Percentiles rank a stretch among this genome's conserved stretches.
Conservation (phyloP, 2,888 invertebrate species). For the Platycheirus rosarum region DNA sequence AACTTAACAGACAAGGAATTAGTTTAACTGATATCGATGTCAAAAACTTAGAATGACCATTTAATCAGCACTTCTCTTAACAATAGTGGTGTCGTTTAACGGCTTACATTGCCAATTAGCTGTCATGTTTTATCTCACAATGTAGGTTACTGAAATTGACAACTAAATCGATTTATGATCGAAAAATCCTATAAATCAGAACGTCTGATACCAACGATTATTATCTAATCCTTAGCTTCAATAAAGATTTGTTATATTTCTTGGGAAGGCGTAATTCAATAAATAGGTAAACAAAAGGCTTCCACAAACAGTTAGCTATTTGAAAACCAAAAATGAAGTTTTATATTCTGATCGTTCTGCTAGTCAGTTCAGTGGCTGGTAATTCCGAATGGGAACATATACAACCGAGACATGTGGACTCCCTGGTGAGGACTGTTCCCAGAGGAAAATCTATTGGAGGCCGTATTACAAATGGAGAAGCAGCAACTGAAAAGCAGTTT, state of each 20-base stretch:
- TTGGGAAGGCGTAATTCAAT: background rate
- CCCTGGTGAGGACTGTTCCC: background rate
- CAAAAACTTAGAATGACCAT: too few species aligned
- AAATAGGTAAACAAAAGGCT: background rate
- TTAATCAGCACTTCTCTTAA: too few species aligned
- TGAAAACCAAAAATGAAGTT: conserved; percentile 25
- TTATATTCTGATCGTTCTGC: conserved; percentile 17
- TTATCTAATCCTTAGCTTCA: conserved; percentile 28
- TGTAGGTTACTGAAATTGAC: too few species aligned
- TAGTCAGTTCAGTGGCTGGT: conserved; percentile 9
- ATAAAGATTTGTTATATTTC: background rate
- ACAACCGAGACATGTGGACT: conserved; percentile 36
- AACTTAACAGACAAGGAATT: too few species aligned
- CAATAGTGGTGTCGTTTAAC: background rate
- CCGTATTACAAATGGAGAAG: conserved; percentile 78
- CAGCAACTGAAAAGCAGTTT: conserved; percentile 78
- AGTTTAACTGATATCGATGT: too few species aligned
- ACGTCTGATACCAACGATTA: conserved; percentile 7
- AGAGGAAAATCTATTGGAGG: conserved; percentile 60
- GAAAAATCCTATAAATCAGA: conserved; percentile 19
- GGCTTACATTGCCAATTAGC: too few species aligned
- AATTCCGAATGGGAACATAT: conserved; percentile 30
- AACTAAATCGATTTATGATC: conserved; percentile 13
- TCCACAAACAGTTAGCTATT: background rate
- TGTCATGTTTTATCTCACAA: background rate